Base-by-base conservation (phyloP, 2,113 vertebrate species). In the Microtus oregoni region DNA sequence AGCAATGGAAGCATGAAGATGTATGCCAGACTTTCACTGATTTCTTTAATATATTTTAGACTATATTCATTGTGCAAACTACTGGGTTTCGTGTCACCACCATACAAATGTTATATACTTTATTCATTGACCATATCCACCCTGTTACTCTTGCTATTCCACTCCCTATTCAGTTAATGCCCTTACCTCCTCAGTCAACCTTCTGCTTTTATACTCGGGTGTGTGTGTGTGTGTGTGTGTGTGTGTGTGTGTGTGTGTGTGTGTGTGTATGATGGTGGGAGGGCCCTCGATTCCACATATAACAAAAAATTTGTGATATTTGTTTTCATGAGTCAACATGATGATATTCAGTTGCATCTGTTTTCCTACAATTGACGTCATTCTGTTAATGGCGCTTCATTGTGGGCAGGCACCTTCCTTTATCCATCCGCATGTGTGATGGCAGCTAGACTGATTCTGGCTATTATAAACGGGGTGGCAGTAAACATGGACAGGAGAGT, bases 351-450 rank as follows among this genome's bases (percentile, higher is more conserved):
- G 22, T 55, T 55, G 24, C 22, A 73, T 8, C 32, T 22, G 3
- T 22, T 88, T n/a, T 73, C 68, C 86, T 55, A 35, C 47, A 50
- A 24, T n/a, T 70, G 44, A 10, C 0, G 0, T 22, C 28, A 35
- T 35, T 67, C 8, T 6, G 17, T 70, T 50, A 47, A 72, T 70
- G 41, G 4, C 11, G 47, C 65, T 70, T 67, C 30, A 58, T 19
- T 24, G 65, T 22, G 5, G 4, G 3, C 13, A 19, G 0, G 11
- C 5, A 12, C 0, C 44, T 70, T 19, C 44, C 20, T 38, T 52
- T 10, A 55, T 55, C 47, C 47, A 72, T 4, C 32, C 22, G 1
- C 3, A 28, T 38, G 7, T 73, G 44, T 3, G 47, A 88, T 72
- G 20, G 63, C 68, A 17, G 32, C 44, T 52, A 38, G 67, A n/a